Conservation (phyloP, 2,113 vertebrate species). For the Bujurquina vittata region DNA sequence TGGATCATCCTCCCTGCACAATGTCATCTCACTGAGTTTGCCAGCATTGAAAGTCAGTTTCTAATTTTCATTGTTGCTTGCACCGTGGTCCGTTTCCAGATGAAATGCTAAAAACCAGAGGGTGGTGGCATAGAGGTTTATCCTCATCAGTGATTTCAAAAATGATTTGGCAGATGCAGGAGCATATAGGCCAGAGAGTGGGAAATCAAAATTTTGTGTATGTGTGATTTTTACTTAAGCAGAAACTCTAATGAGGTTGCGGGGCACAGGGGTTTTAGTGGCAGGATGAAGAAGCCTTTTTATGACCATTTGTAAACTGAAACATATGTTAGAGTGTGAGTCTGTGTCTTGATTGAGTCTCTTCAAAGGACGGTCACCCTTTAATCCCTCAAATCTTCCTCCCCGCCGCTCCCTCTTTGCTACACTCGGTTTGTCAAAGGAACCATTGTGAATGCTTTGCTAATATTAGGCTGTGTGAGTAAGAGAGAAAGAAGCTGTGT, state of each 20-base stretch:
- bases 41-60: not conserved
- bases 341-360: constrained; percentile 8
- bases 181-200: not conserved
- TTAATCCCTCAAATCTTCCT: constrained; percentile 23
- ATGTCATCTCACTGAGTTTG: not conserved
- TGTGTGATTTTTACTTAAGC: not conserved
- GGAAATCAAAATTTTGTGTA: not conserved
- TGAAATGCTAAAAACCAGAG: not conserved
- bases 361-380: constrained; percentile 52
- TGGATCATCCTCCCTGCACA: not conserved
- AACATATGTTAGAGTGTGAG: constrained; percentile 54
- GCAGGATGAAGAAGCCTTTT: constrained; percentile 58
- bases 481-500: not conserved
- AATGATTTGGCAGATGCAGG: not conserved
- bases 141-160: fast-evolving
- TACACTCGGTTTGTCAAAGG: constrained; percentile 39
- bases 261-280: constrained; percentile 18
- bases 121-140: not conserved
- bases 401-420: not conserved
- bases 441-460: constrained; percentile 42
- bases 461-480: constrained; percentile 43
- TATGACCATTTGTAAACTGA: constrained; percentile 62
- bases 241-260: constrained; percentile 22
- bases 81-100: not conserved
- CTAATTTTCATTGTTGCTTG: not conserved